Percentiles rank a stretch among this genome's conserved stretches.
Evolutionary conservation across 2,113 vertebrate genomes (phyloP).

Genomic region (Bujurquina vittata): DNA sequence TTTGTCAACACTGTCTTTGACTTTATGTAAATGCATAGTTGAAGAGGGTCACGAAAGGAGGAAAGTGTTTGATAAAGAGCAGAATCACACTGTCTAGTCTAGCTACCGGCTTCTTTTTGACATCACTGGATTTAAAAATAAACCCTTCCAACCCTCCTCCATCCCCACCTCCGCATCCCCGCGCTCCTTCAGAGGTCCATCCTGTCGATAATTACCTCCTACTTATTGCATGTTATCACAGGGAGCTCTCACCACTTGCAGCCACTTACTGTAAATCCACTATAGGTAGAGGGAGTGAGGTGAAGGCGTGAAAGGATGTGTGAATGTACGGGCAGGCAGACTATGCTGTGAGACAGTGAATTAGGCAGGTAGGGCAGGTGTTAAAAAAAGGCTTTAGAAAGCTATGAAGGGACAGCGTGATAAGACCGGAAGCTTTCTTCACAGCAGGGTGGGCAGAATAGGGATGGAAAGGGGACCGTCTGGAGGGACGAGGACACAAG

Average conservation of each 20-base stretch:
- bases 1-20: slow-evolving; percentile 14
- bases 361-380: slow-evolving; percentile 40
- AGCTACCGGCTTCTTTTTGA: slow-evolving; percentile 61
- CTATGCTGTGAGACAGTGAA: slow-evolving; percentile 51
- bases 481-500: slow-evolving; percentile 59
- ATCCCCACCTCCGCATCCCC: slow-evolving; percentile 27
- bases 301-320: slow-evolving; percentile 36
- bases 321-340: slow-evolving; percentile 7
- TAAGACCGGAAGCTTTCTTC: slow-evolving; percentile 37
- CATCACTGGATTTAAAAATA: slow-evolving; percentile 76
- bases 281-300: slow-evolving; percentile 6
- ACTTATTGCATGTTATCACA: slow-evolving; percentile 14
- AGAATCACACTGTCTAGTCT: slow-evolving; percentile 33
- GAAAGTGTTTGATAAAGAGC: slow-evolving; percentile 67
- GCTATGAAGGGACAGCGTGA: slow-evolving; percentile 9
- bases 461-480: slow-evolving; percentile 40
- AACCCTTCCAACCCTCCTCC: slow-evolving; percentile 29
- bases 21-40: slow-evolving; percentile 31
- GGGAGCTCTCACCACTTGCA: slow-evolving; percentile 31
- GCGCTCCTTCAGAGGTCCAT: slow-evolving; percentile 48
- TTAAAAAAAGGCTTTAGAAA: slow-evolving; percentile 46
- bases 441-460: slow-evolving; percentile 14
- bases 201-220: slow-evolving; percentile 66
- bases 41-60: slow-evolving; percentile 56
- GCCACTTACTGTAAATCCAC: slow-evolving; percentile 22